These are phyloP conservation scores for Ctenicera cuprea DNA, from an alignment of 2,888 invertebrate genomes.

Conservation along the genomic window DNA sequence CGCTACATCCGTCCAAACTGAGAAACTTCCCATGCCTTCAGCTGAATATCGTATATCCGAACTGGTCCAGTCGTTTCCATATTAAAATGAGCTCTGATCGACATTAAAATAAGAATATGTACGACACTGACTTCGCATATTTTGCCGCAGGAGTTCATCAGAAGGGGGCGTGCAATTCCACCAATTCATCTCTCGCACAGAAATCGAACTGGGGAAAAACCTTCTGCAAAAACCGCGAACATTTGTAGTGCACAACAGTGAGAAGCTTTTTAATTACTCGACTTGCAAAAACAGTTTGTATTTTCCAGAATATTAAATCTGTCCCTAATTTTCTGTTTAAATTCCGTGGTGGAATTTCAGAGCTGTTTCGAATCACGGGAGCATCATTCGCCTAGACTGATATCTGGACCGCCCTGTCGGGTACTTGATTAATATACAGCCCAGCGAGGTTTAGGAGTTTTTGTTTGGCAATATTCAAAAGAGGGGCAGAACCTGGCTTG, in stretches of 20 bases:
- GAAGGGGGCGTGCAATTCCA: conserved; percentile 50
- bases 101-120: conserved; percentile 57
- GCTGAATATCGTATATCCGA: conserved; percentile 28
- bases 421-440: conserved; percentile 57
- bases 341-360: conserved; percentile 18
- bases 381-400: conserved; percentile 41
- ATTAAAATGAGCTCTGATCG: conserved; percentile 57
- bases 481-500: conserved; percentile 55
- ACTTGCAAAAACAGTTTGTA: too few species aligned
- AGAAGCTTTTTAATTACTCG: too few species aligned
- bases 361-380: conserved; percentile 4
- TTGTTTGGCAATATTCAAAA: conserved; percentile 59
- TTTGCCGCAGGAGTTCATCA: conserved; percentile 55
- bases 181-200: conserved; percentile 13
- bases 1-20: conserved; percentile 48
- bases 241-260: too few species aligned
- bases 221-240: background rate
- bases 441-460: conserved; percentile 49
- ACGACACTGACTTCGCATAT: conserved; percentile 58
- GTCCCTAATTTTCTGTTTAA: background rate
- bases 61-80: conserved; percentile 54
- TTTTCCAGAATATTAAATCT: too few species aligned
- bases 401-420: conserved; percentile 51
- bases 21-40: conserved; percentile 36
- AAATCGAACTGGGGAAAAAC: background rate